Evolutionary conservation across 2,797 vertebrate genomes (phyloP).

Genomic region (Hephaestus fuliginosus): DNA sequence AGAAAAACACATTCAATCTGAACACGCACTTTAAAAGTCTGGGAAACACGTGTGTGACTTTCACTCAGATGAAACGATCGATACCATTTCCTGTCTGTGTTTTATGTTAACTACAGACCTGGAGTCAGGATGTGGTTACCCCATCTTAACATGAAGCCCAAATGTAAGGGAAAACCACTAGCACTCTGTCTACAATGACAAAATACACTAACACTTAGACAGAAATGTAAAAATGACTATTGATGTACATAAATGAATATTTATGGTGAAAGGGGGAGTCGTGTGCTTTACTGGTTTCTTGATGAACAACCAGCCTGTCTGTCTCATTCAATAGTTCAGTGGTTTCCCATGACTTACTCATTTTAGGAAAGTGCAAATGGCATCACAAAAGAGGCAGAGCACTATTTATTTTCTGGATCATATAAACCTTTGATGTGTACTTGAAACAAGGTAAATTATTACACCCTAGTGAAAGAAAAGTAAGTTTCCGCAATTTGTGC

Average conservation of each 20-base stretch:
- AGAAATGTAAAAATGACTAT: neutral
- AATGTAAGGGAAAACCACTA: neutral
- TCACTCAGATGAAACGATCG: neutral
- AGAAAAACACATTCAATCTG: neutral
- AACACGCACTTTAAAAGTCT: neutral
- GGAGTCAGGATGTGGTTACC: neutral
- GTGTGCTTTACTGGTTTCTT: too few relatives aligned
- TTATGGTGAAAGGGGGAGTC: neutral
- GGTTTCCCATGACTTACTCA: neutral
- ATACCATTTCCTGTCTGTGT: neutral
- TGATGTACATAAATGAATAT: neutral
- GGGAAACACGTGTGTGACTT: neutral
- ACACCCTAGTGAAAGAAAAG: neutral
- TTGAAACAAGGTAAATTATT: neutral
- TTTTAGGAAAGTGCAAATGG: neutral
- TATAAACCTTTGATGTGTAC: neutral
- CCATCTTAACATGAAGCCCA: neutral
- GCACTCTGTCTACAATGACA: neutral
- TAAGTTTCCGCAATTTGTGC: neutral
- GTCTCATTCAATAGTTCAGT: neutral
- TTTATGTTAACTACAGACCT: neutral
- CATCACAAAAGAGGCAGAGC: neutral
- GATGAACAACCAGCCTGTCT: neutral
- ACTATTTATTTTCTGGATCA: neutral
- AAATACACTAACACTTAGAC: neutral